Base-by-base conservation (phyloP, 2,797 vertebrate species). In the Malurus leucopterus region DNA sequence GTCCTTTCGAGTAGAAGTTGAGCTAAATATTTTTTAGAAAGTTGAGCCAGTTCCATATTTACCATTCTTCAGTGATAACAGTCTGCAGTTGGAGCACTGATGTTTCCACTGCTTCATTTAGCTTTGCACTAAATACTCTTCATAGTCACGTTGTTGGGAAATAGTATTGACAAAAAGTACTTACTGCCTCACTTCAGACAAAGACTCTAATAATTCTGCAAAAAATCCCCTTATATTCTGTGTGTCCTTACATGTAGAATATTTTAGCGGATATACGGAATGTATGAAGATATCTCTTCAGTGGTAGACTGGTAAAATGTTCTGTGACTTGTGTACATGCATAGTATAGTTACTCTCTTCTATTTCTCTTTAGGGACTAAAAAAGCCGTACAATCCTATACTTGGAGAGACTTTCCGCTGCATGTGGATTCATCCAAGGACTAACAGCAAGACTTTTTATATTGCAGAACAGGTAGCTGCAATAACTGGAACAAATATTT, bases 371-470 rank as follows among this genome's bases (percentile, higher is more conserved):
- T 95, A 99, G 99, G 99, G 99, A 65, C 95, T 99, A 80, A 99
- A 99, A 97, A 99, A 99, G 97, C 99, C 99, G 6, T 99, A 99
- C 92, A 99, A 99, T 95, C 99, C 99, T 72, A 99, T 99, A 76
- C 98, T 99, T 34, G 99, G 99, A 70, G 99, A 99, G 97, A 99
- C 97, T 15, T 99, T 97, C 86, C 99, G 99, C 91, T 99, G 99
- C 95, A 96, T 99, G 97, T 99, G 99, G 99, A 97, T 99, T 94
- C 99, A 99, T 96, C 98, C 98, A 69, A 98, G 97, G 90, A 99
- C 99, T 18, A 99, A 97, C 95, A 99, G 99, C 98, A 99, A 99
- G 96, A 99, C 99, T 19, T 99, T 99, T 95, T 99, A 99, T 96
- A 99, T 99, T 58, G 98, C 98, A 40, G 99, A 99, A 87, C 99